Evolutionary conservation across 2,888 invertebrate genomes (phyloP).

Genomic region (Cheilosia vernalis): DNA sequence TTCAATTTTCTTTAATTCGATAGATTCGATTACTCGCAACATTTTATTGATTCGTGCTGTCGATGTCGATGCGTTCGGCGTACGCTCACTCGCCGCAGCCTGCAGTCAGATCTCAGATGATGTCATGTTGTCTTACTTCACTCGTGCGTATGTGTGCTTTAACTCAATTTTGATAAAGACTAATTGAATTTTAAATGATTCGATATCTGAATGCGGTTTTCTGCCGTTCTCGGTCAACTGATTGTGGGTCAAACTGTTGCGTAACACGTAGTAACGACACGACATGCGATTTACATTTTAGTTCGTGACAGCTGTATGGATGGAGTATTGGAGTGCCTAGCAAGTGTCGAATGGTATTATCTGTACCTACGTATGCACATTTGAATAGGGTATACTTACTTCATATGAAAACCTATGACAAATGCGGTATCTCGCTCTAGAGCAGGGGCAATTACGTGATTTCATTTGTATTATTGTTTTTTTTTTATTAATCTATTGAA

Average conservation of each 20-base stretch:
- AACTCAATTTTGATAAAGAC: constrained; percentile 67
- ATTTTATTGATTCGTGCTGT: constrained; percentile 51
- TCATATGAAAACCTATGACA: not conserved
- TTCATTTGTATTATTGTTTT: not conserved
- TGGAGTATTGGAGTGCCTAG: not conserved
- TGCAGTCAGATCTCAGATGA: constrained; percentile 36
- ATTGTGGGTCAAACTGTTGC: constrained; percentile 65
- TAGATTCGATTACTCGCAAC: constrained; percentile 43
- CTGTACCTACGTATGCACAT: not conserved
- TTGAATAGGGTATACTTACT: not conserved
- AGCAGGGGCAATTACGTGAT: not conserved
- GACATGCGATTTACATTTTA: constrained; percentile 2
- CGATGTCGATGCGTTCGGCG: constrained; percentile 45
- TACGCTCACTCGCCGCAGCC: constrained; percentile 24
- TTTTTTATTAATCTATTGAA: not conserved
- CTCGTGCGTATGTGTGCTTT: constrained; percentile 2
- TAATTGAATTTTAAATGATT: constrained; percentile 70
- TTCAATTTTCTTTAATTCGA: constrained; percentile 64
- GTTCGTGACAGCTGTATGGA: not conserved
- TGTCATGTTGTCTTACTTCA: constrained; percentile 47
- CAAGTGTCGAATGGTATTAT: constrained; percentile 6
- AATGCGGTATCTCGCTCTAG: not conserved
- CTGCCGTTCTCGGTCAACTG: constrained; percentile 61
- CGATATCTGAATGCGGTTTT: constrained; percentile 57
- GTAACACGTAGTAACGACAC: constrained; percentile 27